Evolutionary conservation across 2,113 vertebrate genomes (phyloP).

Genomic region (Vimba vimba): DNA sequence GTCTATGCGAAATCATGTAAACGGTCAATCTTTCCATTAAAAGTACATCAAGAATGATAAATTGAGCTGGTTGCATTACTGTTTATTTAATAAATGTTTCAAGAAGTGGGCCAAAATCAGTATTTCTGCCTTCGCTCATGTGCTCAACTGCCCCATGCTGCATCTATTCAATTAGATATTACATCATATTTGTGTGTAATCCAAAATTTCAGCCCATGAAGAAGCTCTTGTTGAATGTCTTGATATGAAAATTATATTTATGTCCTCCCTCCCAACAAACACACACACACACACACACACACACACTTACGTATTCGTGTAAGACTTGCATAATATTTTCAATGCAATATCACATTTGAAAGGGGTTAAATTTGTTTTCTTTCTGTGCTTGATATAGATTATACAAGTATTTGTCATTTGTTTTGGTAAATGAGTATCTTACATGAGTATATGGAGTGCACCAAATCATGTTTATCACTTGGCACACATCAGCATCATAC

Average conservation of each 20-base stretch:
- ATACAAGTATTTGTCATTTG: not conserved
- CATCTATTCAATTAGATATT: not conserved
- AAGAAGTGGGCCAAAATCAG: not conserved
- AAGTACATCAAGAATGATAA: slow-evolving; percentile 18
- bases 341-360: not conserved
- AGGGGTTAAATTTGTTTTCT: not conserved
- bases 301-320: not conserved
- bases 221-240: not conserved
- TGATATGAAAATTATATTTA: not conserved
- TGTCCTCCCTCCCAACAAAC: not conserved
- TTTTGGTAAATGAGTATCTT: not conserved
- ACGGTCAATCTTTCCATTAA: slow-evolving; percentile 36
- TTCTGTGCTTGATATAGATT: not conserved
- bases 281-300: not conserved
- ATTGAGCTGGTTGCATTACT: slow-evolving; percentile 23
- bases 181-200: not conserved
- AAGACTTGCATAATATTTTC: not conserved
- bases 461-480: not conserved
- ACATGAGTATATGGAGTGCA: not conserved
- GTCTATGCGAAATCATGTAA: slow-evolving; percentile 10
- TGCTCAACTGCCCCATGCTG: not conserved
- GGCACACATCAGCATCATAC: not conserved
- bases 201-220: not conserved
- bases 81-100: slow-evolving; percentile 34
- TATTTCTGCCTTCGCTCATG: not conserved